Conservation (phyloP, 1,140 invertebrate species). For the Drosophila chauvacae region DNA sequence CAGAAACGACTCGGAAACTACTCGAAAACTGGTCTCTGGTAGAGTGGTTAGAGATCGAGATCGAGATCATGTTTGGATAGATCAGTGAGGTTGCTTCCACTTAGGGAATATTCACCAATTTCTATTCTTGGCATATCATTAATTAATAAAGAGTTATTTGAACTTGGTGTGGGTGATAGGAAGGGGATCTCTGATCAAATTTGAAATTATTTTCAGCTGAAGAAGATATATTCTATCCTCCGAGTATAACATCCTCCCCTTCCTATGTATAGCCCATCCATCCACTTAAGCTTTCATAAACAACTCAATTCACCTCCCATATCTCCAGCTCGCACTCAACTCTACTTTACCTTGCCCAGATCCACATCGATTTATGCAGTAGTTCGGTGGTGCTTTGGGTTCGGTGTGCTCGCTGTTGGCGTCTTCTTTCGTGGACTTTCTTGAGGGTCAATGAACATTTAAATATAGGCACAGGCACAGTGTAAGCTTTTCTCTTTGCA, state of each 20-base stretch:
- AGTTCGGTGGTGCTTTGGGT: slow-evolving; percentile 3
- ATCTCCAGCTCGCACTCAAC: neutral
- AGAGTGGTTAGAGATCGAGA: slow-evolving; percentile 1
- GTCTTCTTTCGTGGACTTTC: slow-evolving; percentile 36
- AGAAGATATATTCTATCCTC: neutral
- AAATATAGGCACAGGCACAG: slow-evolving; percentile 64
- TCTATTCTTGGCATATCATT: neutral
- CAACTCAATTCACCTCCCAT: neutral
- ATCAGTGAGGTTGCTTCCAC: slow-evolving; percentile 47
- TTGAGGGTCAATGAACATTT: slow-evolving; percentile 69
- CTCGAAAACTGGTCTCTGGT: slow-evolving; percentile 52
- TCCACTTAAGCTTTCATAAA: slow-evolving; percentile 18
- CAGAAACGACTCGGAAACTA: slow-evolving; percentile 54
- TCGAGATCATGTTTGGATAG: slow-evolving; percentile 55
- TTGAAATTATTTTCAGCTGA: neutral
- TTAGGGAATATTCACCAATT: slow-evolving; percentile 1
- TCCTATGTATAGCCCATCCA: neutral
- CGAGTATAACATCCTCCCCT: neutral
- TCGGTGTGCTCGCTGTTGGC: slow-evolving; percentile 22
- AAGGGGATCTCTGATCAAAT: too few relatives aligned
- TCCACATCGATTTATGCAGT: neutral
- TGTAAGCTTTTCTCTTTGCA: slow-evolving; percentile 58
- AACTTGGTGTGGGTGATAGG: neutral
- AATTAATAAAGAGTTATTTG: neutral
- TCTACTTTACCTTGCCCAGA: neutral